Percentiles rank a stretch among this genome's conserved stretches.
Conservation (phyloP, 2,113 vertebrate species). For the Oceanites oceanicus region DNA sequence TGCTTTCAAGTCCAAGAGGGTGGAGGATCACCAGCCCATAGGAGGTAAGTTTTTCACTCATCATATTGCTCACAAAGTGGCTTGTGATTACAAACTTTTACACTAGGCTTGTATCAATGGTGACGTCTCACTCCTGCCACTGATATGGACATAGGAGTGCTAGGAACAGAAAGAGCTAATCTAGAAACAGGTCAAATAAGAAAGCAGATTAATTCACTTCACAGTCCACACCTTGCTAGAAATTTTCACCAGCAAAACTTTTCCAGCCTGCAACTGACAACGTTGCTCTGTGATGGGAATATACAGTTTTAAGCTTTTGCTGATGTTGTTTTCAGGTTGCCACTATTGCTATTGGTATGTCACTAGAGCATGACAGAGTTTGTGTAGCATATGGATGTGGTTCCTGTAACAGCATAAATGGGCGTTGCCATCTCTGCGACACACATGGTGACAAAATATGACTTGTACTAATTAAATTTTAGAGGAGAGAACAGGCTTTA, state of each 20-base stretch:
- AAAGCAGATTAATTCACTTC: neutral
- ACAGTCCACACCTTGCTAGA: neutral
- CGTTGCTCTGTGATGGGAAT: neutral
- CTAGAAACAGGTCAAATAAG: neutral
- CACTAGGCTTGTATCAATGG: neutral
- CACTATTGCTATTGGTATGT: neutral
- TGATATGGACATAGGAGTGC: neutral
- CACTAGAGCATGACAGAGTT: neutral
- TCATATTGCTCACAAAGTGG: neutral
- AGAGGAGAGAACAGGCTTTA: neutral
- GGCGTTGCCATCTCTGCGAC: neutral
- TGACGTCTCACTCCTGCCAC: neutral
- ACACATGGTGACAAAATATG: neutral
- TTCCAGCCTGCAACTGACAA: neutral
- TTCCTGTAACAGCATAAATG: neutral
- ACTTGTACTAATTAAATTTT: neutral
- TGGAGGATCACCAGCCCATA: neutral
- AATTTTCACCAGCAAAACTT: neutral
- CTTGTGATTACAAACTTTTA: neutral
- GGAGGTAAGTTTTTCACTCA: neutral
- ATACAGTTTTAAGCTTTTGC: neutral
- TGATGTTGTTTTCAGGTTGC: neutral
- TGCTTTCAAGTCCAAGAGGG: neutral
- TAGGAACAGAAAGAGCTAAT: neutral
- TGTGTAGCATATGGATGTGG: neutral